phyloP scores from a whole-genome alignment of 1,140 invertebrate species.

The Hyles euphorbiae region DNA sequence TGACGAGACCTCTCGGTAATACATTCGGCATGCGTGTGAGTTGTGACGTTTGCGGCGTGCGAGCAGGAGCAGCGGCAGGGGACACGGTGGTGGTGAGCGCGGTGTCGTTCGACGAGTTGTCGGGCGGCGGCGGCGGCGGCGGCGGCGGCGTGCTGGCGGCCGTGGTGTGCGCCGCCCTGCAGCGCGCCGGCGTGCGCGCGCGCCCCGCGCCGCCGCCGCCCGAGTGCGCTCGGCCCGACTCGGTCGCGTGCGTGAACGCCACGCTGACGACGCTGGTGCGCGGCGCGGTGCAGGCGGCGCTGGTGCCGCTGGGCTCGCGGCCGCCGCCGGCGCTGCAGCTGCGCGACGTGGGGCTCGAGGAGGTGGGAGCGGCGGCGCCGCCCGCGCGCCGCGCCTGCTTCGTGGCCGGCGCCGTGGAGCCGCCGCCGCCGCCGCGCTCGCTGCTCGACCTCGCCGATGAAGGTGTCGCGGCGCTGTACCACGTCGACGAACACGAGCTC shows the following conservation, averaged over 20 bases:
- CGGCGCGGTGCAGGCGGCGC: slow-evolving; percentile 77
- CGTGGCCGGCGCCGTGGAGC: neutral
- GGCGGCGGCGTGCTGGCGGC: slow-evolving; percentile 5
- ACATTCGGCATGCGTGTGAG: too few relatives aligned
- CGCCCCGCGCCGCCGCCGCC: neutral
- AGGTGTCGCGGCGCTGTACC: slow-evolving; percentile 5
- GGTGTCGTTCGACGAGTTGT: slow-evolving; percentile 1
- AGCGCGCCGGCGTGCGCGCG: slow-evolving; percentile 5
- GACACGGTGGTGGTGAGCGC: slow-evolving; percentile 6
- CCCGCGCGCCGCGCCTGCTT: slow-evolving; percentile 83
- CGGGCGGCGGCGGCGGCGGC: neutral
- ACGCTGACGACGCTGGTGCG: slow-evolving; percentile 82
- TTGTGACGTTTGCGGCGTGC: too few relatives aligned
- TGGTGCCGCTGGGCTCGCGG: slow-evolving; percentile 12
- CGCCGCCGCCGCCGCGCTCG: slow-evolving; percentile 1
- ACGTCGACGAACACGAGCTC: slow-evolving; percentile 4
- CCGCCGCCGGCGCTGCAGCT: slow-evolving; percentile 13
- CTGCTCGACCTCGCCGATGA: slow-evolving; percentile 7
- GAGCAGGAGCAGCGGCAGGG: neutral
- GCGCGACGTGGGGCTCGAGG: slow-evolving; percentile 17
- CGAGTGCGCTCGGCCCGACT: slow-evolving; percentile 77
- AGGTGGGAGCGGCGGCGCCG: slow-evolving; percentile 74
- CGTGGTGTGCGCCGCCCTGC: slow-evolving; percentile 5
- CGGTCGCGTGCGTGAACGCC: slow-evolving; percentile 77
- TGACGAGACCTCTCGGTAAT: too few relatives aligned